Base-by-base conservation (phyloP, 2,113 vertebrate species). In the Mola mola region DNA sequence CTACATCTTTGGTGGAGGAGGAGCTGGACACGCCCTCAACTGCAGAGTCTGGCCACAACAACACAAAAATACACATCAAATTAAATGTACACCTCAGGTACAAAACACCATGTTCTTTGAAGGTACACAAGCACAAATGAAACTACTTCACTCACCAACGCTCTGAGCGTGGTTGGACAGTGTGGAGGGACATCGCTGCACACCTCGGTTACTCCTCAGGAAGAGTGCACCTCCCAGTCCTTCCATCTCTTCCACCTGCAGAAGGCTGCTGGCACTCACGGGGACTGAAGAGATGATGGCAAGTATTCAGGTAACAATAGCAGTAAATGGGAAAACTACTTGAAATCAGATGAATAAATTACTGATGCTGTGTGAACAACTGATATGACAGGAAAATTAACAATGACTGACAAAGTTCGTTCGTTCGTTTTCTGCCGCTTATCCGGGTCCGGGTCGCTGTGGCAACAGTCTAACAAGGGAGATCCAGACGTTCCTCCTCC, bases 211-310 rank as follows among this genome's bases (percentile, higher is more conserved):
- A 1, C 76, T 82, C 74, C 93, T 94, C 50, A 92, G 85, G 38
- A 80, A 71, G 33, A 91, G 53, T 4, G 75, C 48, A 2, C 85
- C 87, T 24, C 92, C 93, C 46, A 85, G 49, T n/a, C 87, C 70
- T 20, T 92, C 91, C n/a, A 93, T 93, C 56, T 96, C 94, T 1
- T 92, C 89, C 37, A 94, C 92, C 9, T 92, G 91, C 78, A 94
- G 90, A 52, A 96, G 87, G 49, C 84, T 80, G 22, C 92, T 87
- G 0, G 93, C 87, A 31, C 89, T 91, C 15, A 90, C 79, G 0
- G 84, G 81, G 0, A 86, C 93, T 92, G 69, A 55, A 64, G 47
- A 28, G 22, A 56, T 22, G 3, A 69, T 3, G 60, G 22, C 13
- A n/a, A n/a, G n/a, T n/a, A n/a, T n/a, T n/a, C n/a, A n/a, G n/a